phyloP scores from a whole-genome alignment of 2,113 vertebrate species.

The Prunella fulvescens region DNA sequence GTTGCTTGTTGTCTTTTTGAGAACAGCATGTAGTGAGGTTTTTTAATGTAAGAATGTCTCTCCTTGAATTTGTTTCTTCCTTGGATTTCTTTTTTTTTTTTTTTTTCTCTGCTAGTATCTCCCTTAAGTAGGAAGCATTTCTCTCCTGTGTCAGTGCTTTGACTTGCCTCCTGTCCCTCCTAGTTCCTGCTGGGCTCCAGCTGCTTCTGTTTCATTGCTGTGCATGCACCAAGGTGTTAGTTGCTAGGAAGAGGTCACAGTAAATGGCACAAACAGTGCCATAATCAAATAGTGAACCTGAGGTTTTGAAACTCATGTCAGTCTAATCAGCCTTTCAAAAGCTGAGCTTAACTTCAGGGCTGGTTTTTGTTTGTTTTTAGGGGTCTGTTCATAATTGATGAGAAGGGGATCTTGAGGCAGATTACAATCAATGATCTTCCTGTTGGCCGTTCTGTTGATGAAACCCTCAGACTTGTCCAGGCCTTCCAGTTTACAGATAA shows the following conservation, averaged over 20 bases:
- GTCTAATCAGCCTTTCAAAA: neutral
- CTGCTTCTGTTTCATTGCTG: neutral
- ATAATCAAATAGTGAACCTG: neutral
- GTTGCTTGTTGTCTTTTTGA: neutral
- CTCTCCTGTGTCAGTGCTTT: neutral
- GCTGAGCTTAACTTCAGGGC: neutral
- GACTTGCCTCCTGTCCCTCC: neutral
- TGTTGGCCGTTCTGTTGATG: conserved; percentile 94
- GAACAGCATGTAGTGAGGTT: neutral
- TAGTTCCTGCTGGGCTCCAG: neutral
- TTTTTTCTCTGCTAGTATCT: neutral
- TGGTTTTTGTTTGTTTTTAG: conserved; percentile 54
- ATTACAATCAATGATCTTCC: conserved; percentile 99
- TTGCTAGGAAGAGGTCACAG: neutral
- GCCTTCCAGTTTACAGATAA: conserved; percentile 98
- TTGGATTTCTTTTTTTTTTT: neutral
- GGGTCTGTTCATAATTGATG: conserved; percentile 96
- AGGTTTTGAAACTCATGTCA: neutral
- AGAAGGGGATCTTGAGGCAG: conserved; percentile 91
- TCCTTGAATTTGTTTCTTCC: neutral
- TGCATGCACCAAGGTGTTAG: fast-evolving
- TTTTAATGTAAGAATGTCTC: neutral
- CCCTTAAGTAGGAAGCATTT: neutral
- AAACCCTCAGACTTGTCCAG: conserved; percentile 91
- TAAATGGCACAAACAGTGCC: neutral